Evolutionary conservation across 2,797 vertebrate species (phyloP), one percentile per base, ranked within the genome.

Genomic region (Macropodus opercularis): DNA sequence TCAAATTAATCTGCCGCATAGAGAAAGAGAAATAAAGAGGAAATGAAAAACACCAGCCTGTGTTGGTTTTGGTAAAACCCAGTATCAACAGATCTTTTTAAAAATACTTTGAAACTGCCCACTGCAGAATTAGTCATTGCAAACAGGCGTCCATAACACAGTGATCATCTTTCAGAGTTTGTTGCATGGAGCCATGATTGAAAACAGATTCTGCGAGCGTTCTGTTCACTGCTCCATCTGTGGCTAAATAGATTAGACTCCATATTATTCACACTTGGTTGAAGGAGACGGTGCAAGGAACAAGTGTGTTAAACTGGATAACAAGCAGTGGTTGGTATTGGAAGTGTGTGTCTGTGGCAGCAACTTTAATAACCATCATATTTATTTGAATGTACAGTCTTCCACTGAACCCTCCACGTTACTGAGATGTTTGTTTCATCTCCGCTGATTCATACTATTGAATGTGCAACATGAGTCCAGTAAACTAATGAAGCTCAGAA

Each of bases 391-490:
- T 14, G 15, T n/a, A n/a, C n/a, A n/a, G n/a, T 32, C 41, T 35
- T 47, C 13, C 17, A 17, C 41, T 61, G 31, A 32, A 51, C 32
- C 15, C 17, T 22, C 29, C 42, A 51, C 12, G 19, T 51, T 51
- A 35, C 49, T 44, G 38, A 62, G 31, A 60, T 38, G 14, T n/a
- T 44, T 27, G 18, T 4, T 26, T 8, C 19, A 13, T 39, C 24
- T 48, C 47, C 7, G 29, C 23, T 26, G 32, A 42, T 40, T 12
- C 39, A 52, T 27, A 35, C 43, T 43, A 48, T 26, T 53, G 38
- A 62, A 58, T 69, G 42, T 35, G 35, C n/a, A n/a, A n/a, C n/a
- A n/a, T n/a, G n/a, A n/a, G n/a, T n/a, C n/a, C n/a, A n/a, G n/a
- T n/a, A n/a, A n/a, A n/a, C n/a, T n/a, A n/a, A n/a, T n/a, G n/a